These are phyloP conservation scores for Papilio machaon DNA, from an alignment of 1,140 invertebrate genomes.

Conservation along the genomic window DNA sequence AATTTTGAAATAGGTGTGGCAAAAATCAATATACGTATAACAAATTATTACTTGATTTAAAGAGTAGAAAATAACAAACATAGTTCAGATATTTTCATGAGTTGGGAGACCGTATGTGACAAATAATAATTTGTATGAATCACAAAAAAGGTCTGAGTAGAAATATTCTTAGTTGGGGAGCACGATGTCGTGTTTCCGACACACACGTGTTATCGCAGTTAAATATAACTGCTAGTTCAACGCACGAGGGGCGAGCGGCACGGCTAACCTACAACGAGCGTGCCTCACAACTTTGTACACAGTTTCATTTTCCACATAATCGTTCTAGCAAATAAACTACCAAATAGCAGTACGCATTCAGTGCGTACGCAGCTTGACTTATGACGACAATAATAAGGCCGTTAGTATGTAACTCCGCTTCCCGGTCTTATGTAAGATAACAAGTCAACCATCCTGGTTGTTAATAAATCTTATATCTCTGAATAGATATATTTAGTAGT, in stretches of 20 bases:
- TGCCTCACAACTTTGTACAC: slow-evolving; percentile 36
- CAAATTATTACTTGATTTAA: not conserved
- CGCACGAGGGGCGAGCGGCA: slow-evolving; percentile 69
- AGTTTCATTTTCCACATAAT: slow-evolving; percentile 34
- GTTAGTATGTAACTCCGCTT: slow-evolving; percentile 36
- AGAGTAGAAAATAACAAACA: not conserved
- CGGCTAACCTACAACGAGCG: slow-evolving; percentile 68
- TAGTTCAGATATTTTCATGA: not conserved
- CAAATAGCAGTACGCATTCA: slow-evolving; percentile 16
- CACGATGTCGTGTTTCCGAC: slow-evolving; percentile 50
- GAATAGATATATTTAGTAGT: slow-evolving; percentile 24
- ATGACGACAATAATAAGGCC: slow-evolving; percentile 37
- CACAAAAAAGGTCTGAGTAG: slow-evolving; percentile 7
- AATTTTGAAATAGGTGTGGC: slow-evolving; percentile 16
- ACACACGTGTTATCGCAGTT: slow-evolving; percentile 77
- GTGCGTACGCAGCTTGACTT: slow-evolving; percentile 28
- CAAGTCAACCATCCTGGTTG: slow-evolving; percentile 39
- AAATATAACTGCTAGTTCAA: slow-evolving; percentile 79
- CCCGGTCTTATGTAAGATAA: slow-evolving; percentile 40
- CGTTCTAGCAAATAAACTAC: slow-evolving; percentile 25
- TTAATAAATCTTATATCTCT: slow-evolving; percentile 37
- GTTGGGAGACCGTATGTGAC: not conserved
- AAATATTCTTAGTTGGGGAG: slow-evolving; percentile 33
- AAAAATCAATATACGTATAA: no score
- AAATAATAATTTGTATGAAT: not conserved